Evolutionary conservation across 2,888 invertebrate species (phyloP), one percentile per base, ranked within the genome.

Genomic region (Gymnoscelis rufifasciata): DNA sequence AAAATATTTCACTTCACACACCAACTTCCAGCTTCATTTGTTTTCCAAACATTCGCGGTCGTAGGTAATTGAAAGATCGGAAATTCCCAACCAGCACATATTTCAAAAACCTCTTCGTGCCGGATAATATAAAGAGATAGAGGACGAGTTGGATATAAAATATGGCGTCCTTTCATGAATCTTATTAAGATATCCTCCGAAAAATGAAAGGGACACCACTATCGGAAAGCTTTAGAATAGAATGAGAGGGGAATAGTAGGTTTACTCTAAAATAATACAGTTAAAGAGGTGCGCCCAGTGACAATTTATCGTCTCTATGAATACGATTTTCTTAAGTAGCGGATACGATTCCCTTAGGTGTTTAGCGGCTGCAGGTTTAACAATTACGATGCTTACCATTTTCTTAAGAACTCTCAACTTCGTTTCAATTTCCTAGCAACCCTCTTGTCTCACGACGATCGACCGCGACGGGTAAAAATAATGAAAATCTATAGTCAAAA

Each of bases 111-210:
- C 74, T 77, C 76, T 78, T 76, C 81, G 76, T 68, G 72, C 69
- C 74, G 88, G 88, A 89, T 89, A 89, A 89, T 89, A 88, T 89
- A 87, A 88, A 83, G 76, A 88, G 88, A 89, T 89, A 89, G 88
- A 89, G 87, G 88, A 87, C 88, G 83, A 90, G 84, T 89, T 89
- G 90, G 90, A 91, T 91, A 92, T 93, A 92, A 93, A 92, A 92
- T 93, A 93, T 92, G 92, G 92, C 91, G 91, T 90, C 91, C 92
- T 92, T 93, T 92, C 92, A 92, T 92, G 92, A 93, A 92, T 92
- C 92, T 92, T 92, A 92, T 92, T 92, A 92, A 92, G 92, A 92
- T 92, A 92, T 92, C 91, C 91, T 88, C 84, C 88, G 80, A 90
- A 90, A 90, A 90, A 79, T 51, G 86, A 87, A 59, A 56, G 76